These are phyloP conservation scores for Cassiopea xamachana DNA, from an alignment of 30 jellyfish, hydroid and myxozoan species.

Conservation along the genomic window DNA sequence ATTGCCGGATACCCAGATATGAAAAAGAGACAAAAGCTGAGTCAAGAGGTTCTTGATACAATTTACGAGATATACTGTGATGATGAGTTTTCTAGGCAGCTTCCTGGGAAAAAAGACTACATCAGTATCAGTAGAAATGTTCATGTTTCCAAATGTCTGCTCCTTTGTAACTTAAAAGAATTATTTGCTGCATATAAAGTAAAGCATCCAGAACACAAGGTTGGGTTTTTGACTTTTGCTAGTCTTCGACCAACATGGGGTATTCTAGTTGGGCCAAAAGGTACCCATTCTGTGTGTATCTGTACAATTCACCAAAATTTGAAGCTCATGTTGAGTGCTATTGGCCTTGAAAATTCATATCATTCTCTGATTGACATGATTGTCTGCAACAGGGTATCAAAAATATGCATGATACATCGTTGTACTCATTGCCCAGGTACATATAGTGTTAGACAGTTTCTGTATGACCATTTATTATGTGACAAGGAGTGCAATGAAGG, in stretches of 20 bases:
- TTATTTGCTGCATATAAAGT: not conserved
- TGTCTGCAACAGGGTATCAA: not conserved
- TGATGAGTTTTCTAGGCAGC: constrained; percentile 30
- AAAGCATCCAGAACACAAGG: not conserved
- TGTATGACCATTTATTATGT: no score
- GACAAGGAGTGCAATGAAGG: no score
- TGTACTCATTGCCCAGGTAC: not conserved
- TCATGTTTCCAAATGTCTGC: not conserved
- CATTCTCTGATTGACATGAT: not conserved
- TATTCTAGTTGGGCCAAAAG: not conserved
- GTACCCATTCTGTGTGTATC: not conserved
- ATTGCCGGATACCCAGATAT: not conserved
- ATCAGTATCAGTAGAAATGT: not conserved
- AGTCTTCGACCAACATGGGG: not conserved
- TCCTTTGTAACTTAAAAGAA: not conserved
- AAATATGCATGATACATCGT: not conserved
- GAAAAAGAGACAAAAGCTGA: not conserved
- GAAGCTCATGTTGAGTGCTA: not conserved
- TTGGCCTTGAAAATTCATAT: not conserved
- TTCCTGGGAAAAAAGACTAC: constrained; percentile 6
- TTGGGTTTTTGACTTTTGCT: not conserved
- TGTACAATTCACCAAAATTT: not conserved
- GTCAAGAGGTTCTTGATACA: not conserved
- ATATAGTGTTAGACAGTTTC: no score
- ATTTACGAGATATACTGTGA: not conserved